A percentile compares a stretch with the other conserved stretches of the same genome.
Conservation (phyloP, 2,797 vertebrate species). For the Falco naumanni region DNA sequence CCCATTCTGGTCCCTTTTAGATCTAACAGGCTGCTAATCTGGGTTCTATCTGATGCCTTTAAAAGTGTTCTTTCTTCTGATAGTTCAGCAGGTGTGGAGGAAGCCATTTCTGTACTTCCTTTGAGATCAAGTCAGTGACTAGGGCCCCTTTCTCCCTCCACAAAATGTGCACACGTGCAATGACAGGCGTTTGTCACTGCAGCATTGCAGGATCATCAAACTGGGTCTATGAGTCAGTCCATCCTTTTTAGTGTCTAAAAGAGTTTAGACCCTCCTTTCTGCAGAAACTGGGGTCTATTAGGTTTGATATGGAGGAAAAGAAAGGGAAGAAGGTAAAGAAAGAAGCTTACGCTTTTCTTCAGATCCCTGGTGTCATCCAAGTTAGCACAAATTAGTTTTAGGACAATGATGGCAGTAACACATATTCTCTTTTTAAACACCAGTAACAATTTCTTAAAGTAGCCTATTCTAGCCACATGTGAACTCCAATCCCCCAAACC, state of each 20-base stretch:
- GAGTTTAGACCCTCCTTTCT: not conserved
- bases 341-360: not conserved
- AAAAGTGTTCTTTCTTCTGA: not conserved
- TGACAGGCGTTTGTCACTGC: not conserved
- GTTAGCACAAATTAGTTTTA: not conserved
- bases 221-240: not conserved
- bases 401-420: not conserved
- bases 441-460: not conserved
- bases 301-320: not conserved
- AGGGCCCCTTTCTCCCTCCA: not conserved
- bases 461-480: not conserved
- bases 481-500: not conserved
- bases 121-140: not conserved
- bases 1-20: not conserved
- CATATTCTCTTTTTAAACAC: not conserved
- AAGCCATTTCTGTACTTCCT: not conserved
- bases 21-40: not conserved
- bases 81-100: not conserved
- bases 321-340: not conserved
- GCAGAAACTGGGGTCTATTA: not conserved
- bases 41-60: not conserved
- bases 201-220: not conserved
- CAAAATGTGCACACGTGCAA: not conserved
- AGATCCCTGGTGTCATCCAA: not conserved
- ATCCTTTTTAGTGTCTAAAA: not conserved